These are phyloP conservation scores for Drosophila seclusa DNA, from an alignment of 2,888 invertebrate species.

Conservation along the genomic window DNA sequence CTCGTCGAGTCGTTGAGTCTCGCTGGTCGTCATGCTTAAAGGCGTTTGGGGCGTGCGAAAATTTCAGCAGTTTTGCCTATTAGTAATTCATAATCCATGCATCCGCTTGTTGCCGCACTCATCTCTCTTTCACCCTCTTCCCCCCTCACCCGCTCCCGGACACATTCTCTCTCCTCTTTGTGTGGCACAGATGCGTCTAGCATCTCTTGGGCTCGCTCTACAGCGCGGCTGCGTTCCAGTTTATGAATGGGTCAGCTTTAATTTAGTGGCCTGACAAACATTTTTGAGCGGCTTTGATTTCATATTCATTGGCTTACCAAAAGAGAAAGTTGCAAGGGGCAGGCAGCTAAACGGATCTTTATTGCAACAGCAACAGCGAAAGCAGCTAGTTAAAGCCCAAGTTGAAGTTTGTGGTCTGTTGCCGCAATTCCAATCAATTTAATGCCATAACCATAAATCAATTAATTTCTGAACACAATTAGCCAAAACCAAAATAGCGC, in stretches of 20 bases:
- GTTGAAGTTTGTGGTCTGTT: neutral
- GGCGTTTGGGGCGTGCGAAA: conserved; percentile 66
- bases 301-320: conserved; percentile 46
- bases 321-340: neutral
- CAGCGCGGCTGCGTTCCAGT: conserved; percentile 40
- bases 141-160: neutral
- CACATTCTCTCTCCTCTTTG: neutral
- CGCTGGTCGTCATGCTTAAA: conserved; percentile 24
- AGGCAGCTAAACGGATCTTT: neutral
- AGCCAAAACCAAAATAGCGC: conserved; percentile 33
- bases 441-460: conserved; percentile 69
- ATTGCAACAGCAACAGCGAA: conserved; percentile 10
- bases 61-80: conserved; percentile 72
- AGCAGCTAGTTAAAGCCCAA: conserved; percentile 6
- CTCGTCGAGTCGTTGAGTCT: conserved; percentile 4
- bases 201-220: conserved; percentile 10
- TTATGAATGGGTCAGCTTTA: conserved; percentile 69
- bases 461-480: conserved; percentile 75
- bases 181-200: conserved; percentile 24
- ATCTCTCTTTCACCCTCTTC: neutral
- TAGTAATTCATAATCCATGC: conserved; percentile 76
- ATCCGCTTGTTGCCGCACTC: conserved; percentile 17
- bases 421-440: conserved; percentile 11
- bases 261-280: conserved; percentile 62
- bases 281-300: conserved; percentile 66